Base-by-base conservation (phyloP, 2,797 vertebrate genomes). In the Monodelphis domestica region DNA sequence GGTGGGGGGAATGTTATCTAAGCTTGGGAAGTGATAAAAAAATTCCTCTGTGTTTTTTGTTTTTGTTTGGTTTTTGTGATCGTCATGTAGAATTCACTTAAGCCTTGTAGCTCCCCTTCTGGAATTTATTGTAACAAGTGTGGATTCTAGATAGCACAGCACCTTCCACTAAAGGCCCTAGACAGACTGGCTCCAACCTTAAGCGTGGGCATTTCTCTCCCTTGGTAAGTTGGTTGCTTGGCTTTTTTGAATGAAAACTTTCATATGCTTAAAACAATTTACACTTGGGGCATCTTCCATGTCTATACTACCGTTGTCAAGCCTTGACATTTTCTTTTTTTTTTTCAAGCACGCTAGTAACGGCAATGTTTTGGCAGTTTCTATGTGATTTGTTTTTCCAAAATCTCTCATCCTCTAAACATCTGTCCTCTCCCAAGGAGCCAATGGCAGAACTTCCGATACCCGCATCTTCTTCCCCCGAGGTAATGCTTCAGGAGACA, bases 311-410 rank as follows among this genome's bases (percentile, higher is more conserved):
- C 95, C 94, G 57, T 96, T 96, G 93, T 96, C 24, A 95, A 70
- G 84, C 78, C 91, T 97, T 97, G 96, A 88, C 94, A 93, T 96
- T 96, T 84, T 78, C 17, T 45, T 26, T 21, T 4, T 70, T 70
- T 45, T 97, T 97, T 95, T 87, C 53, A 92, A 95, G 91, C 95
- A 95, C 96, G 90, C 95, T 93, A 91, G 1, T 91, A 97, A 95
- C 91, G 14, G 91, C 96, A 96, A 92, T 94, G 92, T 97, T 97
- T 98, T 96, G 96, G 97, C 95, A 92, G 45, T 95, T 97, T 94
- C 26, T 98, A 87, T 95, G 96, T 98, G 97, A 95, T 96, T 91
- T 95, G 94, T 98, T 95, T 97, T 96, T 97, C 95, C 95, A 93
- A 59, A 94, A 95, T 30, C 94, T 97, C 90, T 96, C 89, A 53